Conservation (phyloP, 1,140 invertebrate genomes). For the Venturia canescens region DNA sequence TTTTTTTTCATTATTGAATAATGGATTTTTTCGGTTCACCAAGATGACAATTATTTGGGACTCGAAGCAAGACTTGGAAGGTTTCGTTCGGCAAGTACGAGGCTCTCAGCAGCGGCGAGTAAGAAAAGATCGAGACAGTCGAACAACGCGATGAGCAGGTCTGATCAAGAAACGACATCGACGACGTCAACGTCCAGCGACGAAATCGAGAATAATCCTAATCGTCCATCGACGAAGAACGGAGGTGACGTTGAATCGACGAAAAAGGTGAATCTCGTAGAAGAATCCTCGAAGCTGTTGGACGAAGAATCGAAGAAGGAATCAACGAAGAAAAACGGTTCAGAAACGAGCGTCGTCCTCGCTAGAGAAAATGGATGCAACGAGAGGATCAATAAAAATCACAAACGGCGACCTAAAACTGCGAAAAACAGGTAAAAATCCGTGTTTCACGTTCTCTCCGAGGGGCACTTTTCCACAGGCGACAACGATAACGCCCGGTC, state of each 20-base stretch:
- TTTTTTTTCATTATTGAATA: conserved; percentile 20
- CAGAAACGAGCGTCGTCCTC: neutral
- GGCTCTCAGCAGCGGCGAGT: conserved; percentile 57
- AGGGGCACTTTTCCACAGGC: conserved; percentile 45
- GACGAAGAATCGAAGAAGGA: conserved; percentile 15
- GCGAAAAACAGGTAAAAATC: conserved; percentile 71
- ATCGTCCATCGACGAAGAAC: conserved; percentile 61
- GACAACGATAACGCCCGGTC: conserved; percentile 51
- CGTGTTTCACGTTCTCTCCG: neutral
- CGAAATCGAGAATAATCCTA: conserved; percentile 62
- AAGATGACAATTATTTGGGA: conserved; percentile 76
- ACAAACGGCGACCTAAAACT: conserved; percentile 69
- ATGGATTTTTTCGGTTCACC: neutral
- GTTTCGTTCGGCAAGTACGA: conserved; percentile 78
- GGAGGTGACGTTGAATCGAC: conserved; percentile 53
- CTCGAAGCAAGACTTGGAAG: conserved; percentile 79
- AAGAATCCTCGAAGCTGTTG: neutral
- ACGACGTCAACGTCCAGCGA: conserved; percentile 63
- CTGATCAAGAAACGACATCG: conserved; percentile 59
- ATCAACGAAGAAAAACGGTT: conserved; percentile 15
- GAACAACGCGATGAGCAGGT: neutral
- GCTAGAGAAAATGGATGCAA: conserved; percentile 32
- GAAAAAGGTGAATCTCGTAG: neutral
- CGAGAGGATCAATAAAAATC: conserved; percentile 59
- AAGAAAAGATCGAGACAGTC: conserved; percentile 18